A percentile compares a stretch with the other conserved stretches of the same genome.
Conservation (phyloP, 2,113 vertebrate genomes). For the Microcebus murinus region DNA sequence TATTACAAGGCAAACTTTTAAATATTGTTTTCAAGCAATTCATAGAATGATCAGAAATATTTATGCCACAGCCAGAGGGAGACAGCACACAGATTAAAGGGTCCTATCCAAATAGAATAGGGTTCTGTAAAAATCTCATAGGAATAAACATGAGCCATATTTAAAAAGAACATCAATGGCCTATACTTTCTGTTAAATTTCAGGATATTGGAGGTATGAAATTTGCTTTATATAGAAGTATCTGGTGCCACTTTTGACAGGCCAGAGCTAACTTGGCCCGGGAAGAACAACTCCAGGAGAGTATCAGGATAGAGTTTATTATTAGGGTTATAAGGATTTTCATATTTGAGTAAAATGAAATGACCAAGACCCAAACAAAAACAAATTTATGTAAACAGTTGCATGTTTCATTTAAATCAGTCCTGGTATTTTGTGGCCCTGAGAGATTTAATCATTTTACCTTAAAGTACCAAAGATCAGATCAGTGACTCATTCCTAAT, state of each 20-base stretch:
- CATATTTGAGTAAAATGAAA: neutral
- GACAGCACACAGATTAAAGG: neutral
- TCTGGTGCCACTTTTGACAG: neutral
- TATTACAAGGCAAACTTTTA: neutral
- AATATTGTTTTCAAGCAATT: conserved; percentile 28
- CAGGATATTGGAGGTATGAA: neutral
- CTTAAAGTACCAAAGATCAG: neutral
- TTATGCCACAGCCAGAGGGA: conserved; percentile 19
- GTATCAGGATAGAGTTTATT: neutral
- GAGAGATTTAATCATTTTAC: neutral
- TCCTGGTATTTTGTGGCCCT: neutral
- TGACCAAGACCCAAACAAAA: neutral
- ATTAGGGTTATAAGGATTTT: neutral
- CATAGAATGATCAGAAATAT: neutral
- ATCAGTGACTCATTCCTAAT: neutral
- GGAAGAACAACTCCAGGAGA: neutral
- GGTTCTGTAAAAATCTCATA: neutral
- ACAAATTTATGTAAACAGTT: neutral
- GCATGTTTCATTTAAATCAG: neutral
- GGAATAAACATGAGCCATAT: neutral
- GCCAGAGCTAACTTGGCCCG: neutral
- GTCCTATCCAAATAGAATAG: neutral
- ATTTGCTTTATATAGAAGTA: neutral
- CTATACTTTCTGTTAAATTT: neutral
- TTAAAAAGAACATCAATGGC: neutral